A percentile compares a stretch with the other conserved stretches of the same genome.
Evolutionary conservation across 2,888 invertebrate species (phyloP).

Genomic region (Drosophila mimetica): DNA sequence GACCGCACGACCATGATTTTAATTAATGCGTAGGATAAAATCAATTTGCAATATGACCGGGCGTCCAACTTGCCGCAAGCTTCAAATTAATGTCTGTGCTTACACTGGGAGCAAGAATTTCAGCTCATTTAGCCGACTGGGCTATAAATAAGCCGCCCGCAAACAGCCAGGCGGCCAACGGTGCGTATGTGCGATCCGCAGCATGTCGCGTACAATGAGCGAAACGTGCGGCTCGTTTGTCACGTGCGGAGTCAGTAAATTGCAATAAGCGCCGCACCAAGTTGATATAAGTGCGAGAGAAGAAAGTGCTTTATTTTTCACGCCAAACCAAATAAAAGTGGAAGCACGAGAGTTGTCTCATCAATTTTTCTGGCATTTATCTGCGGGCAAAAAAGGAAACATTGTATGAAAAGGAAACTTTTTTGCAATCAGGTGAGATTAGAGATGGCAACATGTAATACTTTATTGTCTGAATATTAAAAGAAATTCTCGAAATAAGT

Average conservation of each 20-base stretch:
- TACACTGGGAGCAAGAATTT: slow-evolving; percentile 34
- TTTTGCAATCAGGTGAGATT: not conserved
- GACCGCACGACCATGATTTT: slow-evolving; percentile 26
- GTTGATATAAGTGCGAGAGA: slow-evolving; percentile 60
- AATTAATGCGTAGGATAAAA: slow-evolving; percentile 44
- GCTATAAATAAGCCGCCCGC: slow-evolving; percentile 46
- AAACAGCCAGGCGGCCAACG: slow-evolving; percentile 14
- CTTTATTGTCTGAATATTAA: not conserved
- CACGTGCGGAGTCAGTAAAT: slow-evolving; percentile 80
- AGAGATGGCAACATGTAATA: not conserved
- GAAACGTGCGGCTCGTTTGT: slow-evolving; percentile 77
- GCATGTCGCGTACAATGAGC: slow-evolving; percentile 59
- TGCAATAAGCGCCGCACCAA: slow-evolving; percentile 77
- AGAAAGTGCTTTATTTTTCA: slow-evolving; percentile 37
- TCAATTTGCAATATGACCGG: slow-evolving; percentile 49
- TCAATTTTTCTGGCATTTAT: slow-evolving; percentile 30
- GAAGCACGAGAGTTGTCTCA: slow-evolving; percentile 33
- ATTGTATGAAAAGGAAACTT: not conserved
- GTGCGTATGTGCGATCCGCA: slow-evolving; percentile 56
- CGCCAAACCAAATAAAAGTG: slow-evolving; percentile 38
- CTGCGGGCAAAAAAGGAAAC: not conserved
- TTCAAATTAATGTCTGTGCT: slow-evolving; percentile 53
- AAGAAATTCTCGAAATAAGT: not conserved
- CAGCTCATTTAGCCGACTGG: slow-evolving; percentile 24
- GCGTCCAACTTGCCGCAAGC: slow-evolving; percentile 8